Base-by-base conservation (phyloP, 2,888 invertebrate species). In the Lymantria monacha region DNA sequence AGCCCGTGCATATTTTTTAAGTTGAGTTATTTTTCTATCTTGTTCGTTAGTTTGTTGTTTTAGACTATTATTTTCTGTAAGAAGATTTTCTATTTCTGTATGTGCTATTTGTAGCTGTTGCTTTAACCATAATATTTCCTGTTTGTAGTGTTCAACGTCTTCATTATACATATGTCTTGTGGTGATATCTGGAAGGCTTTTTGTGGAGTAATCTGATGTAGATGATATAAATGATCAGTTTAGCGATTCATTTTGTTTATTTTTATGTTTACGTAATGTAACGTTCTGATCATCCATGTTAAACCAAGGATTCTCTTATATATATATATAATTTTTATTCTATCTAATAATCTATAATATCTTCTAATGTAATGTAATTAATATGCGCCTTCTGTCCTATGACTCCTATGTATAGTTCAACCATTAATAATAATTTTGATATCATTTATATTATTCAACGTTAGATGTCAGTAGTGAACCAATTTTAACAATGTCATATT, bases 51-150 rank as follows among this genome's bases (percentile, higher is more conserved):
- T 7, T 9, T 41, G 41, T 11, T 40, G 40, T 41, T 46, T 38
- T 13, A 46, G 46, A 2, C 3, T 46, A 14, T 41, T 41, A 30
- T 46, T 46, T 46, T 41, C 46, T 30, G 30, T 31, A 5, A 22
- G 15, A 11, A 46, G 12, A 22, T 41, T 46, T 8, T 46, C 41
- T 22, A 46, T 46, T 31, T 46, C 46, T 10, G 8, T 8, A 15
- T 46, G 46, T 13, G 46, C 40, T 46, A 41, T 46, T 30, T 12
- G 10, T 40, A 46, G 14, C 41, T 46, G 22, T 22, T 38, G 30
- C 12, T 46, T 22, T 13, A 46, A 38, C n/a, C 37, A 9, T 11
- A 12, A 1, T 15, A 41, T 41, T 41, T 46, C 11, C 31, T 46
- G 31, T 31, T 41, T 41, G 15, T 31, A 41, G 3, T 10, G n/a